phyloP scores from a whole-genome alignment of 2,888 invertebrate genomes.

The Pristionchus arcanus region DNA sequence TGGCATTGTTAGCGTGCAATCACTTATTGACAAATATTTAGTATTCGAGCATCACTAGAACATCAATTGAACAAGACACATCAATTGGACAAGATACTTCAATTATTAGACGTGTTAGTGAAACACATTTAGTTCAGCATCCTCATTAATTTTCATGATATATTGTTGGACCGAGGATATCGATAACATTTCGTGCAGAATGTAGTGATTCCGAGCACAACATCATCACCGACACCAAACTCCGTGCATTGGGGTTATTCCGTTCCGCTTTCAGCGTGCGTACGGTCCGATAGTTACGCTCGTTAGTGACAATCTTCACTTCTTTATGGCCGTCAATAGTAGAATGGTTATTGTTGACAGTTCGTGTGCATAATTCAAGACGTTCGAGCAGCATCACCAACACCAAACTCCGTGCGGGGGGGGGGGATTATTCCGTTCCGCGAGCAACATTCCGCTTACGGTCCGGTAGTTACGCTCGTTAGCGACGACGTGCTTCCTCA shows the following conservation, averaged over 20 bases:
- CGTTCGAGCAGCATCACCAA: background rate
- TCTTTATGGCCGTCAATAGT: background rate
- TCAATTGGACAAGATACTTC: background rate
- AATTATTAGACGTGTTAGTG: background rate
- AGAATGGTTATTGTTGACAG: background rate
- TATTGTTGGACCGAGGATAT: background rate
- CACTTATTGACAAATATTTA: background rate
- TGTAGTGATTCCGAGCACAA: background rate
- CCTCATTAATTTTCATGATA: background rate
- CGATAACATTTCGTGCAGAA: background rate
- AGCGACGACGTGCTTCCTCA: slow-evolving; percentile 32
- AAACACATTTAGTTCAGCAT: background rate
- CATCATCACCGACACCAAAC: background rate
- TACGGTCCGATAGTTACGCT: background rate
- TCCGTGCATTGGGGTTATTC: too few species aligned
- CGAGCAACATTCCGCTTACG: background rate
- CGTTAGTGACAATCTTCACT: background rate
- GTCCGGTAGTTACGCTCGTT: slow-evolving; percentile 6
- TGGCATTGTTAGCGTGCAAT: background rate
- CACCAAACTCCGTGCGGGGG: background rate
- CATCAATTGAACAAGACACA: background rate
- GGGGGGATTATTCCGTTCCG: background rate
- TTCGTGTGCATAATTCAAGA: background rate
- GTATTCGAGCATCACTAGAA: background rate
- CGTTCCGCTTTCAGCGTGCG: background rate